Percentiles rank a stretch among this genome's conserved stretches.
phyloP scores from a whole-genome alignment of 2,113 vertebrate genomes.

The Charina bottae region DNA sequence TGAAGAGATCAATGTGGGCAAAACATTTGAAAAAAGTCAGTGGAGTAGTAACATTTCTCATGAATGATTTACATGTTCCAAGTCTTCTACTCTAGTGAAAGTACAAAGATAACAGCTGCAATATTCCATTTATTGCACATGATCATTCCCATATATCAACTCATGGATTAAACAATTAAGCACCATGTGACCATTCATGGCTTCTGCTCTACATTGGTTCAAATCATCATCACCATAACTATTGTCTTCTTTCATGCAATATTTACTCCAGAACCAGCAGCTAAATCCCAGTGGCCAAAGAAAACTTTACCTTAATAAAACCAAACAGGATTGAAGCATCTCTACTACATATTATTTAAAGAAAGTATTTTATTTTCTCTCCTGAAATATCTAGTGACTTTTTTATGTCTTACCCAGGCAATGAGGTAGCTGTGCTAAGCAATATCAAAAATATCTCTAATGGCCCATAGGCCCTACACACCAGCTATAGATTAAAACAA shows the following conservation, averaged over 20 bases:
- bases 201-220: background rate
- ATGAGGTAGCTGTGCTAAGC: background rate
- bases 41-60: background rate
- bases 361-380: background rate
- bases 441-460: background rate
- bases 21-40: background rate
- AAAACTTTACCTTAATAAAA: background rate
- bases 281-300: background rate
- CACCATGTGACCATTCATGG: background rate
- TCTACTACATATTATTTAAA: background rate
- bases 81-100: background rate
- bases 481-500: background rate
- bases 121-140: background rate
- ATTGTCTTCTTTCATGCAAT: background rate
- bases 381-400: background rate
- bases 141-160: too few relatives aligned
- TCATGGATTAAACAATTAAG: background rate
- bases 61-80: background rate
- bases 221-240: background rate
- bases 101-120: background rate
- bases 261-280: background rate
- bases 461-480: background rate
- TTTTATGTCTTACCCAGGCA: background rate
- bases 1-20: background rate
- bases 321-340: background rate